phyloP scores from a whole-genome alignment of 2,888 invertebrate genomes.

The Melinaea menophilus region DNA sequence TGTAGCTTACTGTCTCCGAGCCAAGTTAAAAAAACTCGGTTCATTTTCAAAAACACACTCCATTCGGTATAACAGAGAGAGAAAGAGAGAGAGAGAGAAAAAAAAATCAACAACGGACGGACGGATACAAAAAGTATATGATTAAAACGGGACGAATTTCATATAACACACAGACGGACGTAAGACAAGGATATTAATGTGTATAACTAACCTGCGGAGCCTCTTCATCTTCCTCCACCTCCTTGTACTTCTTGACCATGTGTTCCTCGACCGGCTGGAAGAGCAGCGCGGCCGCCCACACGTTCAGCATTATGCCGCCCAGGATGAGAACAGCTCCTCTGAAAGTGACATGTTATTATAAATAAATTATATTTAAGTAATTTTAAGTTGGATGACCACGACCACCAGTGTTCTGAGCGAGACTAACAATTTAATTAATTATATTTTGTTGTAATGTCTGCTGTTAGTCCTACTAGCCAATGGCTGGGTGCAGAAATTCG shows the following conservation, averaged over 20 bases:
- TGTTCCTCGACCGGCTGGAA: constrained; percentile 91
- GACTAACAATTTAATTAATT: too few species aligned
- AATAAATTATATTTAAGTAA: neutral
- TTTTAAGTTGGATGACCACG: neutral
- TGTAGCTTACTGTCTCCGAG: constrained; percentile 22
- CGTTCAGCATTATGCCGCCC: constrained; percentile 89
- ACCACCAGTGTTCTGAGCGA: too few species aligned
- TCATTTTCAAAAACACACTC: constrained; percentile 26
- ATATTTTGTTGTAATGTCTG: too few species aligned
- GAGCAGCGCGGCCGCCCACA: constrained; percentile 89
- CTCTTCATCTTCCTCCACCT: constrained; percentile 64
- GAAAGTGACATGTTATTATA: constrained; percentile 26
- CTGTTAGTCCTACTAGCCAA: too few species aligned
- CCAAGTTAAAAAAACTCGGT: constrained; percentile 17
- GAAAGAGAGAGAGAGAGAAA: neutral
- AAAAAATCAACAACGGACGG: neutral
- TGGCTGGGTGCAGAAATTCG: too few species aligned
- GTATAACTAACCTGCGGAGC: constrained; percentile 53
- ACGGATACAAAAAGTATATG: neutral
- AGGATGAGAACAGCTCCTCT: constrained; percentile 89
- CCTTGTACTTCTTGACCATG: constrained; percentile 81
- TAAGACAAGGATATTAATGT: neutral
- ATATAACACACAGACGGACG: too few species aligned
- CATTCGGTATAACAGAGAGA: neutral
- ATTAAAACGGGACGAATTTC: too few species aligned